Evolutionary conservation across 1,140 invertebrate species (phyloP).

Genomic region (Drosophila orosa): DNA sequence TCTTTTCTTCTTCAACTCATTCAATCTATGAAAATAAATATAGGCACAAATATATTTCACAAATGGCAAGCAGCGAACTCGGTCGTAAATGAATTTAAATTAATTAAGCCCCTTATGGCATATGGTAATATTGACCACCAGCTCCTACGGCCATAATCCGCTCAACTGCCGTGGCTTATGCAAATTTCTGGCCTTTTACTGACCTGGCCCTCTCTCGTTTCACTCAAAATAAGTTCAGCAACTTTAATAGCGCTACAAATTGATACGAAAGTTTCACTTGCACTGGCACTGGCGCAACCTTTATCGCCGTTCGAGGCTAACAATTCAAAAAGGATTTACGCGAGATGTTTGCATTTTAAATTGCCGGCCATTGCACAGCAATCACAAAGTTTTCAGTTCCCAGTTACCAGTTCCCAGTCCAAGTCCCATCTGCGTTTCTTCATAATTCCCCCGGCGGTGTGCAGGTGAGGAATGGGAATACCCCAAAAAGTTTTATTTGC

Average conservation of each 20-base stretch:
- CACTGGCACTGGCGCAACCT: background rate
- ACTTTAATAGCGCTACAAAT: conserved; percentile 49
- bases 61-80: background rate
- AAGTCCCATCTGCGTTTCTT: conserved; percentile 34
- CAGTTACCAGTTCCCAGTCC: conserved; percentile 15
- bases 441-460: conserved; percentile 31
- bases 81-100: conserved; percentile 48
- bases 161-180: conserved; percentile 42
- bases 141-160: conserved; percentile 22
- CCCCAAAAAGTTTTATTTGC: conserved; percentile 29
- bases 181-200: conserved; percentile 26
- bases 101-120: conserved; percentile 34
- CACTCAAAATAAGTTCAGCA: conserved; percentile 11
- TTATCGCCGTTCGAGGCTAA: conserved; percentile 4
- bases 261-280: conserved; percentile 31
- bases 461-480: background rate
- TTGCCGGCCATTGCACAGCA: conserved; percentile 42
- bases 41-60: too few relatives aligned
- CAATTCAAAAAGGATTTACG: conserved; percentile 42
- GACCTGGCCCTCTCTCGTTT: background rate
- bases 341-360: conserved; percentile 52
- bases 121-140: conserved; percentile 42
- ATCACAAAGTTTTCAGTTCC: conserved; percentile 31
- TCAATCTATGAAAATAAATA: background rate
- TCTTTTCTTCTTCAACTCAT: background rate